These are phyloP conservation scores for Plusia festucae DNA, from an alignment of 2,888 invertebrate genomes.

Conservation along the genomic window DNA sequence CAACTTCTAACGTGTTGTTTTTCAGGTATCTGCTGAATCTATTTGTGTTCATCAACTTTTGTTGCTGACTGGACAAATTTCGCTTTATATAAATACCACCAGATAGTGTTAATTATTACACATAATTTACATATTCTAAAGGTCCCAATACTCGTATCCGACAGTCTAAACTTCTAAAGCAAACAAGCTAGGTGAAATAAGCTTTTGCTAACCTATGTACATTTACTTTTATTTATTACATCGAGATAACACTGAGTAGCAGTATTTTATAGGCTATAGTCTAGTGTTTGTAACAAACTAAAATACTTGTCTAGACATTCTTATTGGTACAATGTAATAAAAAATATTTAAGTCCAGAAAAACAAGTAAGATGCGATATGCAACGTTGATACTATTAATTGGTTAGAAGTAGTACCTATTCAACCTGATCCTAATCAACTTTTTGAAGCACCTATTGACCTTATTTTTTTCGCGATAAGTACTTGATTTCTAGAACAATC, in stretches of 20 bases:
- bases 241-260: neutral
- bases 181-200: neutral
- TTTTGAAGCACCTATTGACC: neutral
- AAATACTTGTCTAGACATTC: neutral
- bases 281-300: neutral
- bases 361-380: no score
- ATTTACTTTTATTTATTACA: neutral
- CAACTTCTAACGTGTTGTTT: no score
- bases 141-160: neutral
- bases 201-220: neutral
- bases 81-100: no score
- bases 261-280: neutral
- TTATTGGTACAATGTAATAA: neutral
- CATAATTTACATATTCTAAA: neutral
- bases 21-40: no score
- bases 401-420: neutral
- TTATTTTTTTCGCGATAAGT: neutral
- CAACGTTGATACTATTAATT: neutral
- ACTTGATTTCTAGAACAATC: neutral
- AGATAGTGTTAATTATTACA: no score
- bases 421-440: neutral
- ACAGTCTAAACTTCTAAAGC: neutral
- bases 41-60: no score
- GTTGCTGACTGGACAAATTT: no score
- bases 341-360: no score